These are phyloP conservation scores for Acrobasis repandana DNA, from an alignment of 2,888 invertebrate species.

Conservation along the genomic window DNA sequence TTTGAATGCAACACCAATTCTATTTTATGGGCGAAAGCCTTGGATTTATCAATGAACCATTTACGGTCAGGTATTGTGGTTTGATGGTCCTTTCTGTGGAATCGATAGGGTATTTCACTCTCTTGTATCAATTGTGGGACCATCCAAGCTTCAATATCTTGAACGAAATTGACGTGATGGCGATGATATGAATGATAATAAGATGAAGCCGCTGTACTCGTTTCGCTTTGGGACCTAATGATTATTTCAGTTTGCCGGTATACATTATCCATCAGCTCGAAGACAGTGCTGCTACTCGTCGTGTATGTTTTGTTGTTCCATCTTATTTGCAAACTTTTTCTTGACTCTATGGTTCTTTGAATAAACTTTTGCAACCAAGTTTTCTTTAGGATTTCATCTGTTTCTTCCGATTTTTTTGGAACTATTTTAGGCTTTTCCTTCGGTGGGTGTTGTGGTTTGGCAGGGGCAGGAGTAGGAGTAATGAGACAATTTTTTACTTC, in stretches of 20 bases:
- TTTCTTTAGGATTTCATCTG: constrained; percentile 46
- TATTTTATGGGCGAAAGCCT: constrained; percentile 58
- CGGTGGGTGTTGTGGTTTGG: not conserved
- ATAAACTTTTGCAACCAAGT: constrained; percentile 60
- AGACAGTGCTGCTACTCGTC: constrained; percentile 63
- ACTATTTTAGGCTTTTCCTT: not conserved
- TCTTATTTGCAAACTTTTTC: constrained; percentile 57
- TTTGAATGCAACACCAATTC: constrained; percentile 59
- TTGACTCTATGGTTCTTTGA: constrained; percentile 50
- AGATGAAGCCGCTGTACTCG: constrained; percentile 47
- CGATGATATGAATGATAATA: constrained; percentile 41
- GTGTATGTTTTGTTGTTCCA: constrained; percentile 65
- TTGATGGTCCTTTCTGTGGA: constrained; percentile 33
- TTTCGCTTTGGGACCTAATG: constrained; percentile 57
- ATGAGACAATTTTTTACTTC: constrained; percentile 61
- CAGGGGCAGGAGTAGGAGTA: constrained; percentile 47
- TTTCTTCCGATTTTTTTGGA: constrained; percentile 30
- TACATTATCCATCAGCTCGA: constrained; percentile 59
- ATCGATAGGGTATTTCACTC: constrained; percentile 35
- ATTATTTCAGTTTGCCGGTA: constrained; percentile 54
- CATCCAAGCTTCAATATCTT: constrained; percentile 70
- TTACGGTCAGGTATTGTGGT: constrained; percentile 48
- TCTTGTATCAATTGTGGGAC: constrained; percentile 53
- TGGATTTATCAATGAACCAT: constrained; percentile 60
- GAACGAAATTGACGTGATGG: constrained; percentile 53